Percentiles rank a stretch among this genome's conserved stretches.
These are phyloP conservation scores for Scrobipalpa costella DNA, from an alignment of 2,888 invertebrate species.

Conservation along the genomic window DNA sequence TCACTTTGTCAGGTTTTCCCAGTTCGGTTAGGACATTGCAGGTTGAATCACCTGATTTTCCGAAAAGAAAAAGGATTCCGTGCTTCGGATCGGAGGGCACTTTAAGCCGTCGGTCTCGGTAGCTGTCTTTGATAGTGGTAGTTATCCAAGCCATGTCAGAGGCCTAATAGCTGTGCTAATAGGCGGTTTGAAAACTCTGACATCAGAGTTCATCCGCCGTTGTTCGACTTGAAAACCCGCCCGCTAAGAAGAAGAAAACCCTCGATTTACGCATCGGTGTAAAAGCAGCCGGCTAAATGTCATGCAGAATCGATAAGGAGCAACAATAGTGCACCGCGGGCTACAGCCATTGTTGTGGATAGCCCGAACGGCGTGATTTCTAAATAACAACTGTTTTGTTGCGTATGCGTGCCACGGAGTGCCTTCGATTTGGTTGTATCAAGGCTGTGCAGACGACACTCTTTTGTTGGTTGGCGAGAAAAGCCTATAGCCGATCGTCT, in stretches of 20 bases:
- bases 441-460: background rate
- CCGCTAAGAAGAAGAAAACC: background rate
- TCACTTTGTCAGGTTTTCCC: no score
- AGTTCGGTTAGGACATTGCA: no score
- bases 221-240: background rate
- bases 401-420: slow-evolving; percentile 34
- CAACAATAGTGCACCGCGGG: slow-evolving; percentile 53
- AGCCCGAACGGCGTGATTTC: slow-evolving; percentile 27
- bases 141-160: no score
- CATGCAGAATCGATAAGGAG: slow-evolving; percentile 51
- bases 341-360: slow-evolving; percentile 48
- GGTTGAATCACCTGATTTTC: no score
- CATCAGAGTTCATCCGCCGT: no score
- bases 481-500: background rate
- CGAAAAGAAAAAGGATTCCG: no score
- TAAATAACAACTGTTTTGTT: slow-evolving; percentile 34
- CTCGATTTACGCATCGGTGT: slow-evolving; percentile 35
- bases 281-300: slow-evolving; percentile 44
- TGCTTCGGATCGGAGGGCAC: no score
- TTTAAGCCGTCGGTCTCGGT: no score
- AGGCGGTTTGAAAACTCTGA: no score
- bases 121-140: no score
- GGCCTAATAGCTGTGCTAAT: no score
- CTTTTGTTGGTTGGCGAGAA: background rate
- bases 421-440: slow-evolving; percentile 20